Conservation (phyloP, 2,888 invertebrate genomes). For the Drosophila setosimentum region DNA sequence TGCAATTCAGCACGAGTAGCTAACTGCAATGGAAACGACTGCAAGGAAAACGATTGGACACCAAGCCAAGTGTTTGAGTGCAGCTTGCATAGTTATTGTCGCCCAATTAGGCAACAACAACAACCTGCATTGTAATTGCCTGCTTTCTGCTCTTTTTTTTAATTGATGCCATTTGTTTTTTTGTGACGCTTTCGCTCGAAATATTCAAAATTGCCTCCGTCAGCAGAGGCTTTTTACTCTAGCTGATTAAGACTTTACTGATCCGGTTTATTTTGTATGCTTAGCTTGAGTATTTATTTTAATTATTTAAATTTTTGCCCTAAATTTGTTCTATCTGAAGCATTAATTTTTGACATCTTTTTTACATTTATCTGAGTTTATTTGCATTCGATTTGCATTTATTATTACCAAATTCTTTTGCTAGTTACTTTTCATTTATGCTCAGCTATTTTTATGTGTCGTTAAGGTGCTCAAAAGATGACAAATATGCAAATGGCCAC, state of each 20-base stretch:
- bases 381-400: constrained; percentile 18
- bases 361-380: not conserved
- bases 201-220: not conserved
- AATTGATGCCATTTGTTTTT: not conserved
- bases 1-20: not conserved
- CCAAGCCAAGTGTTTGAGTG: constrained; percentile 8
- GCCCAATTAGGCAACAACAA: constrained; percentile 2
- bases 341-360: too few species aligned
- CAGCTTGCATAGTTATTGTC: constrained; percentile 1
- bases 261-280: not conserved
- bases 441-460: not conserved
- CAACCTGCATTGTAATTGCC: constrained; percentile 15
- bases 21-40: not conserved
- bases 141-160: not conserved
- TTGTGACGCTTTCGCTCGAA: not conserved
- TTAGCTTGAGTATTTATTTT: not conserved
- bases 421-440: constrained; percentile 1
- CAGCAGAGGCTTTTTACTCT: not conserved
- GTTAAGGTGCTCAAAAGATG: constrained; percentile 9
- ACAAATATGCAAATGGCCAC: constrained; percentile 32
- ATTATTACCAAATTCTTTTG: not conserved
- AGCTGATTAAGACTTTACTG: not conserved
- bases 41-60: not conserved
- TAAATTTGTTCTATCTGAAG: not conserved
- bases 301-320: not conserved